phyloP scores from a whole-genome alignment of 1,140 invertebrate genomes.

The Drosophila gunungcola region DNA sequence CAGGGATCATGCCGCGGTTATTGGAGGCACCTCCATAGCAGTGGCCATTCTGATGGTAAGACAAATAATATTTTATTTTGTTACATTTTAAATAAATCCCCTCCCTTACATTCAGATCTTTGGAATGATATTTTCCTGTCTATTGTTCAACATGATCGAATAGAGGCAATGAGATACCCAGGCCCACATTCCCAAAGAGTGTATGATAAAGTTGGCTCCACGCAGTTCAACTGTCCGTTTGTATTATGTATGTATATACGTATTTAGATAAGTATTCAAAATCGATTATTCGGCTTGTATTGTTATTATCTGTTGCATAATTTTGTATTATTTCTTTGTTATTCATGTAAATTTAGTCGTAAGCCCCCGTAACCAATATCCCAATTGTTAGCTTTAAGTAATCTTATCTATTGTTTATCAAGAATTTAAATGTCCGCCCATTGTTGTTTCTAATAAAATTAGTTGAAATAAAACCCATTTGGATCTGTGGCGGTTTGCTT shows the following conservation, averaged over 20 bases:
- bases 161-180: constrained; percentile 67
- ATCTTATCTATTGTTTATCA: constrained; percentile 19
- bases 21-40: constrained; percentile 92
- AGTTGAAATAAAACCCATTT: constrained; percentile 14
- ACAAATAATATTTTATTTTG: neutral
- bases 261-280: constrained; percentile 39
- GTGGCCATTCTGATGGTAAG: constrained; percentile 91
- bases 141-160: constrained; percentile 90
- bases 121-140: constrained; percentile 90
- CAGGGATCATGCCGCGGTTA: constrained; percentile 90
- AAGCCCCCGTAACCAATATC: constrained; percentile 27
- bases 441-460: constrained; percentile 50
- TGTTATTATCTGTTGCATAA: constrained; percentile 62
- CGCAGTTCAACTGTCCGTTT: constrained; percentile 28
- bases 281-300: constrained; percentile 15
- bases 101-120: constrained; percentile 84
- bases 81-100: too few species aligned
- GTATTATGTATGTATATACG: constrained; percentile 52
- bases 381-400: constrained; percentile 32
- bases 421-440: constrained; percentile 40
- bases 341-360: constrained; percentile 43
- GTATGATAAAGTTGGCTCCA: constrained; percentile 35
- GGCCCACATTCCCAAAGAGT: constrained; percentile 25
- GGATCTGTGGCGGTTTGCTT: too few species aligned
- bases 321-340: constrained; percentile 58